Percentiles rank a stretch among this genome's conserved stretches.
Evolutionary conservation across 2,888 invertebrate species (phyloP).

Genomic region (Gymnocheta viridis): DNA sequence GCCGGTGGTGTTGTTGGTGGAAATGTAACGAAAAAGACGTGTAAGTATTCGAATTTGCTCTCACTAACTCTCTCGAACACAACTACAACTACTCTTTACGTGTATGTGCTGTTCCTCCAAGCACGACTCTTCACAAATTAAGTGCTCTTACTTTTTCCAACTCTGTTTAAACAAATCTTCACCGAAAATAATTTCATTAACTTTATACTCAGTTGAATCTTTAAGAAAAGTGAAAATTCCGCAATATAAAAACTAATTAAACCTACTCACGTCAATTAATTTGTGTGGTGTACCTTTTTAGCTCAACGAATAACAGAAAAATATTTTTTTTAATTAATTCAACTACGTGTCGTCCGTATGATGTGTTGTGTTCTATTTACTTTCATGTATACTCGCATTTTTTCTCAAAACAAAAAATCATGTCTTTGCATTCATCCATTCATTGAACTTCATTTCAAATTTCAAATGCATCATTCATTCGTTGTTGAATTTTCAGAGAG

Average conservation of each 20-base stretch:
- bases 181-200: slow-evolving; percentile 27
- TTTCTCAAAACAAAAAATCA: background rate
- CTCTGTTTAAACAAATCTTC: slow-evolving; percentile 27
- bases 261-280: background rate
- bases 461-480: slow-evolving; percentile 3
- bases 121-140: slow-evolving; percentile 62
- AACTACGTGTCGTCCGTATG: slow-evolving; percentile 28
- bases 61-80: slow-evolving; percentile 63
- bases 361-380: slow-evolving; percentile 38
- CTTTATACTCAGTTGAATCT: background rate
- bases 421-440: background rate
- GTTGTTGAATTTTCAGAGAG: background rate
- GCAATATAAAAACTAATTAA: background rate
- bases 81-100: slow-evolving; percentile 61
- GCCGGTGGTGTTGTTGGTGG: slow-evolving; percentile 82
- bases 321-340: slow-evolving; percentile 10
- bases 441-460: background rate
- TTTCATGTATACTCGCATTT: slow-evolving; percentile 5
- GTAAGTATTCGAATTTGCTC: slow-evolving; percentile 86
- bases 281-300: background rate
- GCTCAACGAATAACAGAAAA: background rate
- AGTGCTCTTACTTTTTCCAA: slow-evolving; percentile 23
- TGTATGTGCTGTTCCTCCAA: slow-evolving; percentile 65
- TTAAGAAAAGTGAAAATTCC: background rate
- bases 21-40: slow-evolving; percentile 91